Evolutionary conservation across 2,113 vertebrate species (phyloP), one percentile per base, ranked within the genome.

Genomic region (Lota lota): DNA sequence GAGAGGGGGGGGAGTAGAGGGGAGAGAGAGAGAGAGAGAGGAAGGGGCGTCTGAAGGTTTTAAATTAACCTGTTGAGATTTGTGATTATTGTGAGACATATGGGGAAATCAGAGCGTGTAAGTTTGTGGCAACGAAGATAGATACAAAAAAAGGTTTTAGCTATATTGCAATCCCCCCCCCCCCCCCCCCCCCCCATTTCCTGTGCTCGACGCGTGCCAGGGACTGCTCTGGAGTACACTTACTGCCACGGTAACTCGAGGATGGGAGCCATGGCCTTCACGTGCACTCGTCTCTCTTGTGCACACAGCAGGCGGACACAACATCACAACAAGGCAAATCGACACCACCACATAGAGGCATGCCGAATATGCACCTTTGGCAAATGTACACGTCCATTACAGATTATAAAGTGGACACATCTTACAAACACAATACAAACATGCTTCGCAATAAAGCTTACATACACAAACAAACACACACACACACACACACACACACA

Each of bases 121-220:
- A 24, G 24, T 50, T 12, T 5, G 24, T 17, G 51, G 57, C 10
- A 20, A 58, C 47, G 47, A 60, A 63, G 20, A 59, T 40, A 24
- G 67, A 64, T 66, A 24, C 1, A 24, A 57, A 40, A 66, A 61
- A 50, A 28, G 16, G 57, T 78, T 64, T 18, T 51, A 66, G 61
- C 40, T 54, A 70, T 68, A 14, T 54, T 22, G 1, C 1, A 14
- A 36, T 72, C 54, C 7, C 54, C 54, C 15, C 54, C 16, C 16
- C 54, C 54, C 54, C 54, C 54, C 54, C 7, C 54, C 7, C 54
- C 17, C 17, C 11, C 50, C 11, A 53, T 80, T 78, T 75, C 58
- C 64, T 79, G 33, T 70, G 53, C 6, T 47, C 56, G 62, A 69
- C 76, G 65, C 50, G 54, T 8, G 54, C 40, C 65, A 73, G 76